Evolutionary conservation across 2,888 invertebrate genomes (phyloP).

Genomic region (Drosophila neonasuta): DNA sequence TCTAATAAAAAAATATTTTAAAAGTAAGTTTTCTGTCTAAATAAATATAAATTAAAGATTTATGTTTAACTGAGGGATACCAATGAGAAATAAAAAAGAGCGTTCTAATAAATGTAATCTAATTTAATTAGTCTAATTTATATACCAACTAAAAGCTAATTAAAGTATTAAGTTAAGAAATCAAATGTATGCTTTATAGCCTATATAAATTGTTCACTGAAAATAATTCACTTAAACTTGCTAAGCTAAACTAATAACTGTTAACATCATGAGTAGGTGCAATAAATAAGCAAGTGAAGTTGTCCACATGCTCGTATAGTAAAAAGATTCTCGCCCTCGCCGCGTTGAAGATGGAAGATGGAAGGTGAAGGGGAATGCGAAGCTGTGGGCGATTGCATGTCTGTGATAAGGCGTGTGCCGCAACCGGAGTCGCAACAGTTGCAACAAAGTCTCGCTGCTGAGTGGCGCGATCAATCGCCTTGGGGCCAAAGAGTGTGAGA

Average conservation of each 20-base stretch:
- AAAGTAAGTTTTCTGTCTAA: no score
- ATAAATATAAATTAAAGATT: no score
- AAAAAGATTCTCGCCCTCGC: constrained; percentile 25
- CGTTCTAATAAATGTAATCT: no score
- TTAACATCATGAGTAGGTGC: neutral
- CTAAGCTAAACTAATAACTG: neutral
- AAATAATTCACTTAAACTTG: no score
- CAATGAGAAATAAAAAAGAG: no score
- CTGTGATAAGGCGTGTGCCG: constrained; percentile 78
- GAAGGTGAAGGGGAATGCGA: constrained; percentile 38
- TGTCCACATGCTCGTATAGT: neutral
- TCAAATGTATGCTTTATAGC: no score
- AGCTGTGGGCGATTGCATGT: constrained; percentile 77
- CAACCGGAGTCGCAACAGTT: constrained; percentile 4
- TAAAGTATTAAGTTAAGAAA: no score
- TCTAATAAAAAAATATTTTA: no score
- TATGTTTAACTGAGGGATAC: no score
- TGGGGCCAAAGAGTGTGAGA: constrained; percentile 10
- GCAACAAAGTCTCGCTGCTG: constrained; percentile 39
- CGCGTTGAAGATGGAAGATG: neutral
- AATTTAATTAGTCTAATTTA: no score
- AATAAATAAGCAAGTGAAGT: constrained; percentile 6
- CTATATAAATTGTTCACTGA: no score
- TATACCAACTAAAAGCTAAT: no score
- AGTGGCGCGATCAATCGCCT: constrained; percentile 52